These are phyloP conservation scores for Anguilla rostrata DNA, from an alignment of 2,113 vertebrate species.

Conservation along the genomic window DNA sequence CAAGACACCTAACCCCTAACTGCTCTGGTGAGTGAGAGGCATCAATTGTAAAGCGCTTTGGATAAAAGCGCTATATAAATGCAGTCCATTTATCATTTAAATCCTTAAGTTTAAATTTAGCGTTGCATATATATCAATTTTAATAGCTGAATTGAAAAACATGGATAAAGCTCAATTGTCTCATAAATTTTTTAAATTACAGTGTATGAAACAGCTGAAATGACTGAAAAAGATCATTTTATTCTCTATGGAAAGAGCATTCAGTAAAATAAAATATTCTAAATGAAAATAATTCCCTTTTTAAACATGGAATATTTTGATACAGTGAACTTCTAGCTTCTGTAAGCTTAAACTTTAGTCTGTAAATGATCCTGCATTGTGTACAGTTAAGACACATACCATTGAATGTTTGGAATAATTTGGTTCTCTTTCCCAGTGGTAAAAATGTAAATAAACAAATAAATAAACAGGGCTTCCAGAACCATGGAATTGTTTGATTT, in stretches of 20 bases:
- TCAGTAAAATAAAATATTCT: neutral
- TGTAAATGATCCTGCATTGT: neutral
- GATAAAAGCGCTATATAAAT: too few species aligned
- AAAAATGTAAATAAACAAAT: neutral
- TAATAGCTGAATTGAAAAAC: neutral
- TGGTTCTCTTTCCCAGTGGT: neutral
- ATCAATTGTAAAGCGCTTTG: too few species aligned
- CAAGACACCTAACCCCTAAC: too few species aligned
- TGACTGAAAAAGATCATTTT: neutral
- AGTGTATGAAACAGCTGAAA: neutral
- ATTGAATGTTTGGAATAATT: neutral
- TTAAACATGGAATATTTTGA: neutral
- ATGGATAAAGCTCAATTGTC: neutral
- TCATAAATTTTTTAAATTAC: neutral
- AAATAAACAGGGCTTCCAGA: neutral
- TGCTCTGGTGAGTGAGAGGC: too few species aligned
- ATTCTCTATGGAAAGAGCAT: neutral
- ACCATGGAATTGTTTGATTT: neutral
- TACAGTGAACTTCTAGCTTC: neutral
- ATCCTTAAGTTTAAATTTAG: too few species aligned
- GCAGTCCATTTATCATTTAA: too few species aligned
- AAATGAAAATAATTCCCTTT: neutral
- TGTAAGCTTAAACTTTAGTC: neutral
- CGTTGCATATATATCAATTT: neutral
- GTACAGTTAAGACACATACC: neutral